Evolutionary conservation across 1,140 invertebrate species (phyloP), one percentile per base, ranked within the genome.

Genomic region (Tetramorium alpestre): DNA sequence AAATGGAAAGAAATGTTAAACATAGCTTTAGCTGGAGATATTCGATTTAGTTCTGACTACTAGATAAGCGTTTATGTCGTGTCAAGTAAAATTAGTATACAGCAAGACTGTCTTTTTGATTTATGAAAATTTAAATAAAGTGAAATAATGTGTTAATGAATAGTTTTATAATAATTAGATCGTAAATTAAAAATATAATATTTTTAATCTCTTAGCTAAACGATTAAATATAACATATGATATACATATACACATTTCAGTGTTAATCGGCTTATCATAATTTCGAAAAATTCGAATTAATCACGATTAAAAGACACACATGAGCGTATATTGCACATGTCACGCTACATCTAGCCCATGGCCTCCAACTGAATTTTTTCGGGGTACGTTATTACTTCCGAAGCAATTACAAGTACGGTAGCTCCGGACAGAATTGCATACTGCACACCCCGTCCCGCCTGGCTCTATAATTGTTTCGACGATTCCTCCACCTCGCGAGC

Each of bases 391-490:
- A 91, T 91, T 91, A 85, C 90, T 81, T 90, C 87, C 76, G 75
- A 91, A 87, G 89, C 89, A 91, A 91, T 92, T 92, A 91, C 87
- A 92, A 92, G 90, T 91, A 89, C 91, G 89, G 91, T 92, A 92
- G 91, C 91, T 69, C 88, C 87, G 87, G 67, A 88, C 81, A 75
- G 89, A 92, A 92, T 90, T 92, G 89, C 88, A 92, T 88, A 91
- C 84, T 77, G 76, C 72, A 86, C 90, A 87, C 85, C 69, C 85
- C 76, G 87, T 78, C 72, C 86, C 86, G 82, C 76, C 47, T 62
- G 67, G 73, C 72, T 87, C 92, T 89, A 91, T 93, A 93, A 93
- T 93, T 93, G 92, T 92, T 93, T 91, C 92, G 90, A 90, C 90
- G 91, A 93, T 93, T 93, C 90, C 67, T 88, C 87, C 85, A 80